Percentiles rank a stretch among this genome's conserved stretches.
phyloP scores from a whole-genome alignment of 2,888 invertebrate species.

The Andrena bicolor region DNA sequence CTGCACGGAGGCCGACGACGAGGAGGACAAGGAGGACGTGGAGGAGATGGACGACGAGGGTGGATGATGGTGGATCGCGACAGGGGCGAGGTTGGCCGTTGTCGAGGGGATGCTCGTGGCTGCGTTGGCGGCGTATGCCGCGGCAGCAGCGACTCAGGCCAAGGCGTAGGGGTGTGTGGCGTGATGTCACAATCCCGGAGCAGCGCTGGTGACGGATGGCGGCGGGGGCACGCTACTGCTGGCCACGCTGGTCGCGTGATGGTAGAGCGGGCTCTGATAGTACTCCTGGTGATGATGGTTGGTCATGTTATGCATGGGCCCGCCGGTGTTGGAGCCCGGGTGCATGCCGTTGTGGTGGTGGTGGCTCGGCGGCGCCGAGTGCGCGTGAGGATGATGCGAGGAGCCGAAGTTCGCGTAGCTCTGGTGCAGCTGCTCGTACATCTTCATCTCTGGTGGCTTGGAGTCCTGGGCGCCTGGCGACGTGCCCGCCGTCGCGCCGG shows the following conservation, averaged over 20 bases:
- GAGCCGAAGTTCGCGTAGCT: constrained; percentile 88
- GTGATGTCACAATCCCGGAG: constrained; percentile 95
- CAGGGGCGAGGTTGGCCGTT: constrained; percentile 5
- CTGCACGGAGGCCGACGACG: background rate
- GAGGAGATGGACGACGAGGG: constrained; percentile 27
- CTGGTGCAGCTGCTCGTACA: constrained; percentile 93
- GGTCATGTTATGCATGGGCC: constrained; percentile 88
- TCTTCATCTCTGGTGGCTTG: constrained; percentile 91
- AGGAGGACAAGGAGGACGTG: constrained; percentile 16
- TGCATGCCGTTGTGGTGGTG: constrained; percentile 88
- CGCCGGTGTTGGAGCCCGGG: constrained; percentile 87
- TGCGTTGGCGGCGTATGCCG: constrained; percentile 65
- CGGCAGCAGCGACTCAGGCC: constrained; percentile 89
- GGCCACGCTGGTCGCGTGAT: constrained; percentile 82
- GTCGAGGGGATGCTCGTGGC: constrained; percentile 9
- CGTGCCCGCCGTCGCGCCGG: constrained; percentile 91
- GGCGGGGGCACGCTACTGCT: constrained; percentile 83
- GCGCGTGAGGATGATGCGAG: constrained; percentile 87
- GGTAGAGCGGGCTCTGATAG: constrained; percentile 93
- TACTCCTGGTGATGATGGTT: constrained; percentile 86
- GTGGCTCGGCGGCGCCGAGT: constrained; percentile 85
- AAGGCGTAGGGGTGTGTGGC: constrained; percentile 89
- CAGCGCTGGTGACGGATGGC: constrained; percentile 86
- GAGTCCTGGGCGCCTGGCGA: constrained; percentile 81
- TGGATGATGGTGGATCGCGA: constrained; percentile 17